A percentile compares a stretch with the other conserved stretches of the same genome.
phyloP scores from a whole-genome alignment of 1,140 invertebrate genomes.

The Sarcophaga peregrina region DNA sequence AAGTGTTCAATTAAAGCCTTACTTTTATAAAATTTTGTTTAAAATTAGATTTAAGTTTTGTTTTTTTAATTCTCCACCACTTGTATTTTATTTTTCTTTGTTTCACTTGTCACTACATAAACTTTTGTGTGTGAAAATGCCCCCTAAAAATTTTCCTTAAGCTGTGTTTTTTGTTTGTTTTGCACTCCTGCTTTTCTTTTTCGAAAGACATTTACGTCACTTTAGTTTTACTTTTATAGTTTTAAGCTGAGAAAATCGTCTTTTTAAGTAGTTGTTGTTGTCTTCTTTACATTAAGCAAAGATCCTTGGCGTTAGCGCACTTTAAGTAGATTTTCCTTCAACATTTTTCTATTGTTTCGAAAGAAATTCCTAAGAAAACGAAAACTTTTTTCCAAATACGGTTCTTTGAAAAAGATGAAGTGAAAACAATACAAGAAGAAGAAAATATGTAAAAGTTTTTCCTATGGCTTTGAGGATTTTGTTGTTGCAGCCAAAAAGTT shows the following conservation, averaged over 20 bases:
- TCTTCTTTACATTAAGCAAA: slow-evolving; percentile 49
- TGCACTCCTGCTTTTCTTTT: not conserved
- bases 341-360: slow-evolving; percentile 46
- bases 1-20: too few relatives aligned
- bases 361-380: slow-evolving; percentile 64
- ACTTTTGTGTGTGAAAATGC: not conserved
- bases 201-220: slow-evolving; percentile 11
- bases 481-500: slow-evolving; percentile 43
- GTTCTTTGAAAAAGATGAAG: not conserved
- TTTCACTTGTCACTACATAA: not conserved
- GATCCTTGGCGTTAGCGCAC: slow-evolving; percentile 41
- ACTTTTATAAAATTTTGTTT: too few relatives aligned
- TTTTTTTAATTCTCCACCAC: not conserved
- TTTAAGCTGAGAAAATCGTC: slow-evolving; percentile 53
- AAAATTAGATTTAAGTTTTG: not conserved
- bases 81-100: not conserved
- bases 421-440: not conserved
- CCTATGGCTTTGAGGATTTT: slow-evolving; percentile 6
- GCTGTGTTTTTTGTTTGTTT: not conserved
- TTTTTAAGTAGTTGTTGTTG: slow-evolving; percentile 63
- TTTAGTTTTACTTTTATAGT: slow-evolving; percentile 24
- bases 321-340: slow-evolving; percentile 54
- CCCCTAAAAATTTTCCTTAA: not conserved
- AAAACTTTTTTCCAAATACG: slow-evolving; percentile 52
- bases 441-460: slow-evolving; percentile 45